Evolutionary conservation across 2,113 vertebrate species (phyloP), one percentile per base, ranked within the genome.

Genomic region (Pampusana beccarii): DNA sequence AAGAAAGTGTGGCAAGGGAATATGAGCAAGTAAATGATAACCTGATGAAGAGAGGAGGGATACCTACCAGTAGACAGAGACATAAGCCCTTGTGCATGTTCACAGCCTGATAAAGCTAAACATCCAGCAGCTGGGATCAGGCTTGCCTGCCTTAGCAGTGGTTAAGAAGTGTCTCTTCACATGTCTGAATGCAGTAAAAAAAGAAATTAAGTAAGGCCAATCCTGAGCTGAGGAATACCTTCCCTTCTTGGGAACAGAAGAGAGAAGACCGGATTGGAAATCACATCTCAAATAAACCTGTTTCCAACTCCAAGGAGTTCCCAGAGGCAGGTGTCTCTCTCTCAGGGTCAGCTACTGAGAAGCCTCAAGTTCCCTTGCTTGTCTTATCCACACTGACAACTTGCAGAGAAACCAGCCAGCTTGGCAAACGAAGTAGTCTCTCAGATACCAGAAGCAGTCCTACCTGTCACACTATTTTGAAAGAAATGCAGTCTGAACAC

Each of bases 51-150:
- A 80, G 69, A 87, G 78, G 25, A 78, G 60, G 18, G 42, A 80
- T 11, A 51, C 16, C n/a, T 57, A 71, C 14, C 26, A 64, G 57
- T n/a, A 83, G 5, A 40, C 0, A n/a, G 40, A 80, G 34, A 10
- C 33, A 23, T 40, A 80, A 58, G 8, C 16, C 53, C 38, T 40
- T 0, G 0, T 36, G 14, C 36, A 54, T 1, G 2, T 42, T 89
- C 54, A 60, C 16, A 54, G 31, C 8, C 23, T 57, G 40, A 84
- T 10, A 18, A 57, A 64, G 28, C 3, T 36, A 56, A 92, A 67
- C 24, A 64, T 15, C 26, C 33, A 42, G 70, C 0, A 5, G 8
- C 3, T 56, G 38, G 13, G 16, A 81, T 70, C 31, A 60, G 26
- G 21, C 5, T 51, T 73, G 33, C 33, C 69, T 74, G 51, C 20